Conservation (phyloP, 2,113 vertebrate genomes). For the Verasper variegatus region DNA sequence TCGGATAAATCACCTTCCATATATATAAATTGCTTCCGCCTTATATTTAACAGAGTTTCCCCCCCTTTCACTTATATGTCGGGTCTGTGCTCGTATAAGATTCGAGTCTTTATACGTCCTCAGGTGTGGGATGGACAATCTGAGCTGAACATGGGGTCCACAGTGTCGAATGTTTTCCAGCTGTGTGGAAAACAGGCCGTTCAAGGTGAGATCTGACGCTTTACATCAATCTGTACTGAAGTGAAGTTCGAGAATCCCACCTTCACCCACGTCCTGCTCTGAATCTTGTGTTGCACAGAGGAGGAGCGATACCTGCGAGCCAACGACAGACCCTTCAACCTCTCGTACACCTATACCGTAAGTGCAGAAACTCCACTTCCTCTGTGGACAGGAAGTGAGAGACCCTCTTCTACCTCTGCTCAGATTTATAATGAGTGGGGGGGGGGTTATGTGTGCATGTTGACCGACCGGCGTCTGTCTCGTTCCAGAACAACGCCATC, state of each 20-base stretch:
- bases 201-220: constrained; percentile 75
- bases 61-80: too few relatives aligned
- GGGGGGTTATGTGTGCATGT: not conserved
- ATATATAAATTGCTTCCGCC: too few relatives aligned
- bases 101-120: not conserved
- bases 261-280: not conserved
- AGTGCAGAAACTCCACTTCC: constrained; percentile 62
- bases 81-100: not conserved
- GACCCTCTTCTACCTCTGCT: too few relatives aligned
- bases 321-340: constrained; percentile 89
- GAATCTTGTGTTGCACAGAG: constrained; percentile 72
- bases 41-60: too few relatives aligned
- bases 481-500: constrained; percentile 89
- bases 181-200: constrained; percentile 74
- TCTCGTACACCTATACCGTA: constrained; percentile 88
- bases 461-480: not conserved
- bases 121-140: constrained; percentile 72
- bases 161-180: constrained; percentile 77
- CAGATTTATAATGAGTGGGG: constrained; percentile 16
- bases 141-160: constrained; percentile 77
- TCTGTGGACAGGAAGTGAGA: too few relatives aligned
- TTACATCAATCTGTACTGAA: not conserved
- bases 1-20: too few relatives aligned
- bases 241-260: not conserved
- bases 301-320: constrained; percentile 87